These are phyloP conservation scores for Drosophila ananassae DNA, from an alignment of 1,140 invertebrate species.

Conservation along the genomic window DNA sequence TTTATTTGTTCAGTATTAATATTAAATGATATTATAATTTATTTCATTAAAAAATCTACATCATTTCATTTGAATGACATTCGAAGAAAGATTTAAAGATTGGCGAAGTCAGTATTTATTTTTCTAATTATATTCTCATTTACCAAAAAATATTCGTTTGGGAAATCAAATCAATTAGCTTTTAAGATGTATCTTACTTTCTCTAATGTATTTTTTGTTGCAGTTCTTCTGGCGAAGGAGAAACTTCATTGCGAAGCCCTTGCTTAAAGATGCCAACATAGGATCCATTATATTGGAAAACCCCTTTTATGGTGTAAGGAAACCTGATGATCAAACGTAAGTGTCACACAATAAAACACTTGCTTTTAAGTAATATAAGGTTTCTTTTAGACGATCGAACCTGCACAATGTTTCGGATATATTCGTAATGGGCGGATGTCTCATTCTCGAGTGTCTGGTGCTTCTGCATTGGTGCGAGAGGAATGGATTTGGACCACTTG, in stretches of 20 bases:
- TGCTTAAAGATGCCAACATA: conserved; percentile 95
- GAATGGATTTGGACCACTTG: conserved; percentile 94
- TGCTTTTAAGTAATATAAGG: neutral
- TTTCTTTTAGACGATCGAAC: conserved; percentile 90
- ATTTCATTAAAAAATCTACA: neutral
- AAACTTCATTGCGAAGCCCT: conserved; percentile 92
- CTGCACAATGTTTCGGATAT: conserved; percentile 98
- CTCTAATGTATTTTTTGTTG: conserved; percentile 63
- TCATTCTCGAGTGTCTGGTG: conserved; percentile 96
- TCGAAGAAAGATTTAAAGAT: neutral
- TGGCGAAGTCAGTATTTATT: neutral
- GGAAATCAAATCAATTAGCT: neutral
- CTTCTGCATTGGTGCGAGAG: conserved; percentile 97
- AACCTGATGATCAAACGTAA: conserved; percentile 96
- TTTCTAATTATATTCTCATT: neutral
- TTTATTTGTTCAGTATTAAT: neutral
- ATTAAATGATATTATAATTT: neutral
- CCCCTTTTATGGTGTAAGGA: conserved; percentile 97
- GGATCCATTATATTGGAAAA: conserved; percentile 98
- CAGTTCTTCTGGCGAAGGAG: conserved; percentile 96
- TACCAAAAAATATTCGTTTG: neutral
- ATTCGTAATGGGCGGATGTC: conserved; percentile 99
- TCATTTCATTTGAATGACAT: neutral
- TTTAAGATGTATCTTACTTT: neutral
- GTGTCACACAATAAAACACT: neutral